Evolutionary conservation across 2,888 invertebrate genomes (phyloP).

Genomic region (Auanema sp.): DNA sequence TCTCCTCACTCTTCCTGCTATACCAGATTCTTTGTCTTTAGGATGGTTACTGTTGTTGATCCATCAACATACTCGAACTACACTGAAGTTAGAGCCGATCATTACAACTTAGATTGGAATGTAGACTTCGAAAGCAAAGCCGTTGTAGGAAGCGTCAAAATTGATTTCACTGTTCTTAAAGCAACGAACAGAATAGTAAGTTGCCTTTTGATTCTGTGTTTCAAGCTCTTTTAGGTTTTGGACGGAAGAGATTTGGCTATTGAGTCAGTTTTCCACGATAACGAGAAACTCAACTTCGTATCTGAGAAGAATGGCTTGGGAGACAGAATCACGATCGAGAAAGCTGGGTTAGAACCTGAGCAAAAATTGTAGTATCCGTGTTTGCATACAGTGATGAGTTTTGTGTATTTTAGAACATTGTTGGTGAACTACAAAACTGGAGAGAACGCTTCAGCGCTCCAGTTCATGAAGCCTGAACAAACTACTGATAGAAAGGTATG

Average conservation of each 20-base stretch:
- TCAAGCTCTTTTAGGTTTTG: conserved; percentile 32
- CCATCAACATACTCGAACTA: conserved; percentile 50
- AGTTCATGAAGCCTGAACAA: conserved; percentile 83
- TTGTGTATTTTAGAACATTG: conserved; percentile 26
- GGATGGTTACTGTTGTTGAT: conserved; percentile 28
- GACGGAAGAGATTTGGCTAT: conserved; percentile 49
- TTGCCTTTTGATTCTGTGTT: background rate
- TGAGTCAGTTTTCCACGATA: conserved; percentile 22
- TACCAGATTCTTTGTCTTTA: background rate
- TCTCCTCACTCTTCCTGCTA: background rate
- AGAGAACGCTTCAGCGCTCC: conserved; percentile 79
- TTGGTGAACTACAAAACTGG: conserved; percentile 77
- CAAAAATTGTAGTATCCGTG: conserved; percentile 11
- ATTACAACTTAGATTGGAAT: conserved; percentile 52
- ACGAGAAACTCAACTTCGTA: conserved; percentile 16
- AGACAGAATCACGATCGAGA: conserved; percentile 22
- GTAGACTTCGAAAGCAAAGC: conserved; percentile 47
- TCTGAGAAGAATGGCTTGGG: conserved; percentile 30
- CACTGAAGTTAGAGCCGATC: conserved; percentile 36
- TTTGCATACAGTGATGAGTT: background rate
- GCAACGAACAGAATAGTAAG: conserved; percentile 38
- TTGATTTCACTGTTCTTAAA: conserved; percentile 31
- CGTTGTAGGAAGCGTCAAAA: conserved; percentile 36
- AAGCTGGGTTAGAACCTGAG: conserved; percentile 15
- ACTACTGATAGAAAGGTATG: conserved; percentile 79